Percentiles rank a stretch among this genome's conserved stretches.
phyloP scores from a whole-genome alignment of 2,797 vertebrate species.

The Takifugu rubripes region DNA sequence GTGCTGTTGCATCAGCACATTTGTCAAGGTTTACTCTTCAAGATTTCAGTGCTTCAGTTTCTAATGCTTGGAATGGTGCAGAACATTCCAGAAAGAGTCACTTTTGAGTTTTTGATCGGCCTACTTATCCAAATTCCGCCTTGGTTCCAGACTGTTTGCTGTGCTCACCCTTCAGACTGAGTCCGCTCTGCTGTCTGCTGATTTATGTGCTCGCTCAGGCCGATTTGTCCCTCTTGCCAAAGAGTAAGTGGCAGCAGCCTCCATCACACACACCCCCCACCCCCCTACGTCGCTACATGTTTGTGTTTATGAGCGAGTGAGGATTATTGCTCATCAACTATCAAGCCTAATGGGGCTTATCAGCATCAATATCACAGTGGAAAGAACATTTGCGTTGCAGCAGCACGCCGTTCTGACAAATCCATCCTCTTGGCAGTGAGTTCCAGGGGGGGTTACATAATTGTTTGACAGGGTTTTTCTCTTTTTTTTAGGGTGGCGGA shows the following conservation, averaged over 20 bases:
- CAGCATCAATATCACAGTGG: constrained; percentile 12
- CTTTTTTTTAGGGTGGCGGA: neutral
- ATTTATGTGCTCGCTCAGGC: constrained; percentile 24
- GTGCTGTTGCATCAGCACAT: neutral
- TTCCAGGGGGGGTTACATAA: neutral
- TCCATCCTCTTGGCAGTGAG: constrained; percentile 2
- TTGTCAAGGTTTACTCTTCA: neutral
- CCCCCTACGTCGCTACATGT: constrained; percentile 5
- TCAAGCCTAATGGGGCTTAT: constrained; percentile 25
- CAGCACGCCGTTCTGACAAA: constrained; percentile 1
- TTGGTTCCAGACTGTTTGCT: neutral
- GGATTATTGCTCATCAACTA: constrained; percentile 23
- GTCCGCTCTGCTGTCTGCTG: constrained; percentile 12
- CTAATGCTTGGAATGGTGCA: neutral
- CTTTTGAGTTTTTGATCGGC: neutral
- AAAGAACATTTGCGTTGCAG: constrained; percentile 4
- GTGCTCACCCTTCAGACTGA: constrained; percentile 17
- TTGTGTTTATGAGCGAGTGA: constrained; percentile 4
- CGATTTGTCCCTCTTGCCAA: constrained; percentile 34
- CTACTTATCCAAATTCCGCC: neutral
- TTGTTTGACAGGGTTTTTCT: neutral
- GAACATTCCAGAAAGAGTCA: neutral
- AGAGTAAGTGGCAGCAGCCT: constrained; percentile 7
- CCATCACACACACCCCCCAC: neutral
- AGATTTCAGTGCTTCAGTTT: neutral